Evolutionary conservation across 2,888 invertebrate species (phyloP), one percentile per base, ranked within the genome.

Genomic region (Crematogaster levior): DNA sequence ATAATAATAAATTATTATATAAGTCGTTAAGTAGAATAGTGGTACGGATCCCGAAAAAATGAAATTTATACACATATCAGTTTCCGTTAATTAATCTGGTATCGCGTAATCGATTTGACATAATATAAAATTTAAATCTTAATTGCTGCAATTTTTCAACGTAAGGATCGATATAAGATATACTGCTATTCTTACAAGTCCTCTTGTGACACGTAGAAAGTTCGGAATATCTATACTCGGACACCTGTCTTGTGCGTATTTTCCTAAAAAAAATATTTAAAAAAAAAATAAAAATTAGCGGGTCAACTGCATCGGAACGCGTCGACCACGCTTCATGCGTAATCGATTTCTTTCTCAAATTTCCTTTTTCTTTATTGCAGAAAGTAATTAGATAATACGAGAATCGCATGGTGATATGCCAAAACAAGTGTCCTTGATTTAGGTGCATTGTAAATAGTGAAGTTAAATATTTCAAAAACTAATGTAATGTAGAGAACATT

Each of bases 401-500:
- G 21, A 77, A 30, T 63, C n/a, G 43, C 43, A 21, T 61, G 68
- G 43, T 63, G 46, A 68, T 53, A 81, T 61, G 58, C 51, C 81
- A 82, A 65, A 65, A 48, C 63, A 81, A 83, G 84, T 82, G 75
- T 72, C 73, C 74, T 83, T 82, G 82, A 75, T 68, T 74, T 68
- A 82, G 81, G 75, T 87, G 81, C 84, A 87, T 86, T 91, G 91
- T 92, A 92, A 87, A 91, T 92, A 91, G 88, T 88, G 86, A 61
- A 56, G 85, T 87, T 87, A 88, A 86, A 80, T 88, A 85, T 46
- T 24, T 43, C 43, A 56, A 18, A 66, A 82, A 68, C 27, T 86
- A 86, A 79, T 83, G 43, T 88, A 89, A 86, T 84, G 83, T 86
- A 89, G 75, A 81, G 48, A 84, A 83, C 91, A 89, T 92, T 92